A percentile compares a stretch with the other conserved stretches of the same genome.
phyloP scores from a whole-genome alignment of 53 echinoderm and acorn worm genomes.

The Echinarachnius parma region DNA sequence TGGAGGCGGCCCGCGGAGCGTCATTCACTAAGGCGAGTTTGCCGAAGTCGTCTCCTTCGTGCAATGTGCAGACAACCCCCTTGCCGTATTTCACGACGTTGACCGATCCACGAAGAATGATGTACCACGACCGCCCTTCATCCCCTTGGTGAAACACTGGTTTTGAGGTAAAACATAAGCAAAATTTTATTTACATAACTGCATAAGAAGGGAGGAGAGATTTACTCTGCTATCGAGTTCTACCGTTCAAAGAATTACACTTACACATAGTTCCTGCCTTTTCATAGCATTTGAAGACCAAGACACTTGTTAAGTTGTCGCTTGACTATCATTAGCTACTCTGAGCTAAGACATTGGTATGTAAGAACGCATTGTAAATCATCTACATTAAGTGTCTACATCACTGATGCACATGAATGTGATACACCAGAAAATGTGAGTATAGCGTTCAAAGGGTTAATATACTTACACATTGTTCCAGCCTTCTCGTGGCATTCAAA shows the following conservation, averaged over 20 bases:
- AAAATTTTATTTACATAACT: background rate
- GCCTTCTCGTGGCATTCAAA: slow-evolving; percentile 91
- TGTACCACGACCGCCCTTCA: slow-evolving; percentile 96
- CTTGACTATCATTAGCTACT: no score
- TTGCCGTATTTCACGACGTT: slow-evolving; percentile 97
- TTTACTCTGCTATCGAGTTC: background rate
- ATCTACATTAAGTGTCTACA: no score
- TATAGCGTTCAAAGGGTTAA: no score
- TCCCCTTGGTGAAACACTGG: slow-evolving; percentile 98
- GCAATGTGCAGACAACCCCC: slow-evolving; percentile 92
- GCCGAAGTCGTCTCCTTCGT: slow-evolving; percentile 97
- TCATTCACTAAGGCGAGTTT: slow-evolving; percentile 96
- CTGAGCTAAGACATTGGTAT: no score
- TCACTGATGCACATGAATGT: no score
- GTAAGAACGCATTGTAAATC: no score
- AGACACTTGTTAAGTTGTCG: no score
- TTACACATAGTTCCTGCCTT: no score
- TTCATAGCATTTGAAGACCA: no score
- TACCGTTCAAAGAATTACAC: background rate
- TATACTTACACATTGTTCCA: slow-evolving; percentile 99
- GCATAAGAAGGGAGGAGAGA: background rate
- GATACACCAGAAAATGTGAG: no score
- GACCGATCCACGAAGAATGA: slow-evolving; percentile 89
- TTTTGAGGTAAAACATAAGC: no score
- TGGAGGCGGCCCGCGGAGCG: slow-evolving; percentile 88